Evolutionary conservation across 2,113 vertebrate genomes (phyloP).

Genomic region (Lophura nycthemera): DNA sequence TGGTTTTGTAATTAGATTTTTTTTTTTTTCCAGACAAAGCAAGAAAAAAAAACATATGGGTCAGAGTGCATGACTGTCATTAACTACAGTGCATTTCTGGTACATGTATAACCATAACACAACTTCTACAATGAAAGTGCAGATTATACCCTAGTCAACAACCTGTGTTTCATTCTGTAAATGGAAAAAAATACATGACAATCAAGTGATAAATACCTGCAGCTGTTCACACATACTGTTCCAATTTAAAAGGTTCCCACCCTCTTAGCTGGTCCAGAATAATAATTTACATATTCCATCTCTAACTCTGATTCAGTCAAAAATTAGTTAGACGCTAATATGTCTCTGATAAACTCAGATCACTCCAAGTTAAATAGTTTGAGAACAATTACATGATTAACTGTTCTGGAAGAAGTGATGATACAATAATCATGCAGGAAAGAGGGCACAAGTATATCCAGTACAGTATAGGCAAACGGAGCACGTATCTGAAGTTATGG

Average conservation of each 20-base stretch:
- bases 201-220: slow-evolving; percentile 45
- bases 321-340: background rate
- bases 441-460: background rate
- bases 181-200: background rate
- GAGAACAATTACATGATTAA: background rate
- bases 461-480: background rate
- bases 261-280: slow-evolving; percentile 25
- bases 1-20: slow-evolving; percentile 48
- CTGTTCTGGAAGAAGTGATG: background rate
- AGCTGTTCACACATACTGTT: slow-evolving; percentile 41
- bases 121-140: background rate
- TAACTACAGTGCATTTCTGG: slow-evolving; percentile 32
- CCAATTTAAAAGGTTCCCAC: slow-evolving; percentile 26
- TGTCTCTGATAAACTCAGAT: background rate
- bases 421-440: background rate
- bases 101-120: slow-evolving; percentile 18
- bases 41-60: background rate
- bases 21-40: background rate
- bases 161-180: background rate
- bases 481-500: background rate
- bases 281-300: slow-evolving; percentile 9
- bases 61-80: slow-evolving; percentile 35
- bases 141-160: slow-evolving; percentile 4
- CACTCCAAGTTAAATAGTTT: background rate
- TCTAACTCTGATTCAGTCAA: background rate